A percentile compares a stretch with the other conserved stretches of the same genome.
These are phyloP conservation scores for Mustelus asterias DNA, from an alignment of 2,113 vertebrate genomes.

Conservation along the genomic window DNA sequence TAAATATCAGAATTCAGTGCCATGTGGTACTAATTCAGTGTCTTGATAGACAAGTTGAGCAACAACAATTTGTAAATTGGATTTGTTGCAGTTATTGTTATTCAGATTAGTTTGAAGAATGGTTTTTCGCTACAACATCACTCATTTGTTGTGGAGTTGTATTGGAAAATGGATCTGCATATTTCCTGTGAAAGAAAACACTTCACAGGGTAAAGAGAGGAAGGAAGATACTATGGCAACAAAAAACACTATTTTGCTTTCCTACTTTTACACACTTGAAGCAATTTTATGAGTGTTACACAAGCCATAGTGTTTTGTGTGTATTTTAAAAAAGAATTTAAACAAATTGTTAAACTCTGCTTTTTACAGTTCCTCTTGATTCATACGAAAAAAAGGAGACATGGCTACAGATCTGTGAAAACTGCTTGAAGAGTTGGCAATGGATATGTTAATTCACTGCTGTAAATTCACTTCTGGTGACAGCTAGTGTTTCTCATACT, in stretches of 20 bases:
- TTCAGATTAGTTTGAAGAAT: background rate
- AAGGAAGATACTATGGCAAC: background rate
- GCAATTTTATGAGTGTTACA: background rate
- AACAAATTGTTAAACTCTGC: background rate
- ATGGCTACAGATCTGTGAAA: background rate
- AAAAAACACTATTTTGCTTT: background rate
- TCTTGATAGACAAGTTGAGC: background rate
- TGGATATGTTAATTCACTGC: slow-evolving; percentile 16
- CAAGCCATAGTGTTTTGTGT: background rate
- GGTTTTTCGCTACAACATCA: background rate
- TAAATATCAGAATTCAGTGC: background rate
- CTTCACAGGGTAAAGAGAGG: background rate
- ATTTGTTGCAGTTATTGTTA: background rate
- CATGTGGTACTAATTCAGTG: background rate
- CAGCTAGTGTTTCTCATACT: background rate
- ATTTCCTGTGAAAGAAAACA: background rate
- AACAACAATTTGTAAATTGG: background rate
- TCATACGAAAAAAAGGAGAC: background rate
- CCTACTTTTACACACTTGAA: background rate
- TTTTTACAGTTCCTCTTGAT: background rate
- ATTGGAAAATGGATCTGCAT: background rate
- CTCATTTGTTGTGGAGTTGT: background rate
- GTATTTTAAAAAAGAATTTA: background rate
- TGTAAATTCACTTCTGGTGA: background rate
- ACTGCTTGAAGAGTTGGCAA: slow-evolving; percentile 13